Evolutionary conservation across 1,140 invertebrate species (phyloP), one percentile per base, ranked within the genome.

Genomic region (Pachypeltis micranthus): DNA sequence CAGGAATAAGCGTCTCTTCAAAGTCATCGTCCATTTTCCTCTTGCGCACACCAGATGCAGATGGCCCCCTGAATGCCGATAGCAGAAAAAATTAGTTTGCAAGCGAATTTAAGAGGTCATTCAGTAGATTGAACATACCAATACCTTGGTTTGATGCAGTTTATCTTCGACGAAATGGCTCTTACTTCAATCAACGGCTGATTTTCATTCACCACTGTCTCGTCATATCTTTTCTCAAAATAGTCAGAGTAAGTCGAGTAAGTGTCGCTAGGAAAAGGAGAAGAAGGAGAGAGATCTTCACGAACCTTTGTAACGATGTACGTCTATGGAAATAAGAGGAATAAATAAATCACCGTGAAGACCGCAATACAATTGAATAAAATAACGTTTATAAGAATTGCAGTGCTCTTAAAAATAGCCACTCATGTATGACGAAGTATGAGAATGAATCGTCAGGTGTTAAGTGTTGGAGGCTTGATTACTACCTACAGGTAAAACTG

Each of bases 141-240:
- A 69, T 77, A 83, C 74, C 86, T 77, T 14, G 87, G 87, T 26
- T 81, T 84, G 12, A 88, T 78, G 59, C 82, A 85, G 76, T 94
- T 91, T 1, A 91, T 73, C 64, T 86, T 79, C 2, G 78, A 81
- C 0, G 90, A 88, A 3, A 94, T 83, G 47, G 87, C 82, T 73
- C 91, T 88, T 0, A 98, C 96, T 77, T 95, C 90, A 0, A 99
- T 70, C 59, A 99, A 72, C 12, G 90, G 88, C 72, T 96, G 92
- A 1, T 80, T 74, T 16, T 74, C 67, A 70, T 93, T 85, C 26
- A 82, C 75, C 29, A 96, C 83, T 1, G 72, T 70, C 1, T 87
- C 72, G 65, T 60, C 57, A 57, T 97, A 95, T 71, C 93, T 95
- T 16, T 78, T 76, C 1, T 77, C 71, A 71, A 90, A 98, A 70